Base-by-base conservation (phyloP, 2,113 vertebrate genomes). In the Helogale parvula region DNA sequence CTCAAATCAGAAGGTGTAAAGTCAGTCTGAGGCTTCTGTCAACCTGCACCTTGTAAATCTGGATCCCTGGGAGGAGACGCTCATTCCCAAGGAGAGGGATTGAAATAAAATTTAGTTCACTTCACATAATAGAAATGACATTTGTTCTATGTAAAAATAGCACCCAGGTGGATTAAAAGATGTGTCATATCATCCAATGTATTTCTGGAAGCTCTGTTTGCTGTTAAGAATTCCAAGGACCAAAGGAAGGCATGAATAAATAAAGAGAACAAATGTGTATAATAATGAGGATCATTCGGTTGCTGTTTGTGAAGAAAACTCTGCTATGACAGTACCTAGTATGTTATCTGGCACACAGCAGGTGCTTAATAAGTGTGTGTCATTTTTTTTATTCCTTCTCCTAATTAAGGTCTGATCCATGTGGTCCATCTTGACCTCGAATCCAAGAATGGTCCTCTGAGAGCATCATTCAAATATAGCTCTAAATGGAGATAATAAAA, bases 121-220 rank as follows among this genome's bases (percentile, higher is more conserved):
- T 92, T 76, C 84, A 76, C 85, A n/a, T 92, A 80, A 95, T 35
- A n/a, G 90, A 90, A 71, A 80, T 76, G 93, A 94, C 91, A 96
- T 85, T 90, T 94, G 66, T 89, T 95, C 88, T 38, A 60, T 17
- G 90, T 96, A 87, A 94, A 96, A 97, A 96, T 47, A 95, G 96
- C 90, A 85, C 81, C 68, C 84, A 38, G 81, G 93, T 79, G 94
- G 91, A 77, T 94, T 88, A 66, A 65, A 23, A 90, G 94, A 72
- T 60, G 69, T 94, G 84, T 21, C 77, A 35, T 9, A 45, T 71
- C 86, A 79, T 45, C 87, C 83, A 38, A 0, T 14, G 25, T n/a
- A 33, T 66, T 92, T 96, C 31, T 83, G 79, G 86, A 87, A 90
- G 90, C 74, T 57, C n/a, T 38, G 88, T 66, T 79, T 65, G 93